Conservation (phyloP, 2,113 vertebrate genomes). For the Cyprinus carpio region DNA sequence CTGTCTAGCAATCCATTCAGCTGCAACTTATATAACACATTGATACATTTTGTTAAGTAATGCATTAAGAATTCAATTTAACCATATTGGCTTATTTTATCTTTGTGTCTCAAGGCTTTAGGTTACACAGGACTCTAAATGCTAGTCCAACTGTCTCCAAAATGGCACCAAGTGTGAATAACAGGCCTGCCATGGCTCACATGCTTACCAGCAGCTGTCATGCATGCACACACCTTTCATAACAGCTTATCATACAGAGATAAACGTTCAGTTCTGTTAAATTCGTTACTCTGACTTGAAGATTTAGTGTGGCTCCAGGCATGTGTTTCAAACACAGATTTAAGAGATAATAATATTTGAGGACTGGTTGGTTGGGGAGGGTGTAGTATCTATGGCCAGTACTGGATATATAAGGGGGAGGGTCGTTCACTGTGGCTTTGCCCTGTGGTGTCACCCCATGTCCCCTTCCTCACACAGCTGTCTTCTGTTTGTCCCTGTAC, state of each 20-base stretch:
- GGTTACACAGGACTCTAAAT: background rate
- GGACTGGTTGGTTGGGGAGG: background rate
- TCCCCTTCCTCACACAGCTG: slow-evolving; percentile 34
- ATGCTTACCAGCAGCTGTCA: slow-evolving; percentile 5
- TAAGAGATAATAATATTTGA: background rate
- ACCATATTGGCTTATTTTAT: background rate
- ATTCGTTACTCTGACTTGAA: background rate
- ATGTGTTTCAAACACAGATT: background rate
- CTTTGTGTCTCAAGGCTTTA: background rate
- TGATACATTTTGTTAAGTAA: background rate
- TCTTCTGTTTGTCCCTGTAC: background rate
- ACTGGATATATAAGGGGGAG: background rate
- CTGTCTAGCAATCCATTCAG: slow-evolving; percentile 1
- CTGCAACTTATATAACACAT: background rate
- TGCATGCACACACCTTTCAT: background rate
- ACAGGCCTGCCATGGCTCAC: slow-evolving; percentile 14
- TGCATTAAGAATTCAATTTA: no score
- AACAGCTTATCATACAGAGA: background rate
- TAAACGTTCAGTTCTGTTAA: background rate
- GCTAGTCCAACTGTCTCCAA: slow-evolving; percentile 7
- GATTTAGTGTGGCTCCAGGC: background rate
- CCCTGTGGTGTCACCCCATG: background rate
- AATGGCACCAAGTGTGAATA: slow-evolving; percentile 25
- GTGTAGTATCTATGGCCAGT: background rate
- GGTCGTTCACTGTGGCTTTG: slow-evolving; percentile 49